These are phyloP conservation scores for Nineta flava DNA, from an alignment of 2,888 invertebrate genomes.

Conservation along the genomic window DNA sequence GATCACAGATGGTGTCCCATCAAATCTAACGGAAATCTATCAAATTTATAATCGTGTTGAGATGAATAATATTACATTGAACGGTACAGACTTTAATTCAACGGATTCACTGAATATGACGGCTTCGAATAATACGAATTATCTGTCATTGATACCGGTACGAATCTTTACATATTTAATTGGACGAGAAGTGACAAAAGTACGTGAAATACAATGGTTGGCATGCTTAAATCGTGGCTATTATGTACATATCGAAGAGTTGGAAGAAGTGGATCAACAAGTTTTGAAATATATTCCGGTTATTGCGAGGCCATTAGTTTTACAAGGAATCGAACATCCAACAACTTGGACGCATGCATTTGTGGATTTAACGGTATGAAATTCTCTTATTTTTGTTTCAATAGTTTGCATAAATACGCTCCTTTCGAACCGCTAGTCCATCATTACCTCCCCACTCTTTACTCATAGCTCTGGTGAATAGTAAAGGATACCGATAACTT, in stretches of 20 bases:
- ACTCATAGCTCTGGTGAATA: too few relatives aligned
- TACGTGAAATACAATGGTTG: constrained; percentile 81
- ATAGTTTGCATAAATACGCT: too few relatives aligned
- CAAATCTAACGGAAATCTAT: constrained; percentile 74
- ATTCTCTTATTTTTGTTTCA: neutral
- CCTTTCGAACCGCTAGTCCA: too few relatives aligned
- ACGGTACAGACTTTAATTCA: too few relatives aligned
- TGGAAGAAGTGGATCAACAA: constrained; percentile 92
- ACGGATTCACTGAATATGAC: too few relatives aligned
- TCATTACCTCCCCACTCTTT: too few relatives aligned
- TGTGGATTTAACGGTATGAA: constrained; percentile 55
- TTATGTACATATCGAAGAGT: constrained; percentile 83
- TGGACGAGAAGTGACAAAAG: constrained; percentile 85
- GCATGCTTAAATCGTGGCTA: constrained; percentile 93
- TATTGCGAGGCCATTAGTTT: constrained; percentile 69
- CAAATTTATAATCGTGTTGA: constrained; percentile 54
- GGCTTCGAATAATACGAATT: too few relatives aligned
- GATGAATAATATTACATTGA: constrained; percentile 45
- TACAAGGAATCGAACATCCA: constrained; percentile 57
- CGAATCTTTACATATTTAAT: constrained; percentile 91
- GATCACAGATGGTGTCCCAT: constrained; percentile 87
- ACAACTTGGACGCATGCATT: constrained; percentile 94
- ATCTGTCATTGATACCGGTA: constrained; percentile 43
- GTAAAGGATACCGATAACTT: too few relatives aligned
- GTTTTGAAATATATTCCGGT: constrained; percentile 93